phyloP scores from a whole-genome alignment of 2,113 vertebrate species.

The Vulpes ferrilata region DNA sequence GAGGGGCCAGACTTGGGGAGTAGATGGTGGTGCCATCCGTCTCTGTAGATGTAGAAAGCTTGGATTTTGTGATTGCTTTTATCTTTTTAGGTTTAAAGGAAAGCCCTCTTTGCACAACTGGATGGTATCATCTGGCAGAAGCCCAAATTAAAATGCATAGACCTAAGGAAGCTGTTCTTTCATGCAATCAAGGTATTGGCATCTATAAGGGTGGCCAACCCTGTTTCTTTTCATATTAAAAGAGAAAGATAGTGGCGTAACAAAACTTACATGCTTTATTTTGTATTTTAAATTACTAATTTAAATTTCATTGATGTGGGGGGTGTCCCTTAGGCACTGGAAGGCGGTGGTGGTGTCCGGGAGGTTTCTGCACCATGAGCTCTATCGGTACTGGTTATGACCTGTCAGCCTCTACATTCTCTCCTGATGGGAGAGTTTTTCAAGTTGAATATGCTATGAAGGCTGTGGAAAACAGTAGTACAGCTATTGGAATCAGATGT shows the following conservation, averaged over 20 bases:
- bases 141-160: constrained; percentile 93
- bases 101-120: constrained; percentile 86
- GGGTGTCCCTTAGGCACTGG: too few relatives aligned
- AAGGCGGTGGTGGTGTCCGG: too few relatives aligned
- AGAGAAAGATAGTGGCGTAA: neutral
- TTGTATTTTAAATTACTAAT: constrained; percentile 48
- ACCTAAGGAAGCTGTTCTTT: constrained; percentile 87
- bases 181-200: constrained; percentile 91
- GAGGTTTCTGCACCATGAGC: too few relatives aligned
- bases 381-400: constrained; percentile 89
- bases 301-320: constrained; percentile 7
- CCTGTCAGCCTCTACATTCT: constrained; percentile 98
- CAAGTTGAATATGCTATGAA: constrained; percentile 99
- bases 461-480: constrained; percentile 99
- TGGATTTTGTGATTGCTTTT: constrained; percentile 49
- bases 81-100: constrained; percentile 90
- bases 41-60: neutral
- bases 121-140: constrained; percentile 92
- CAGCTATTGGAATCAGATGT: constrained; percentile 97
- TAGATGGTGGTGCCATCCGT: neutral
- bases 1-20: neutral
- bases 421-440: constrained; percentile 98
- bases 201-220: neutral
- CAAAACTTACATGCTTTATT: neutral
- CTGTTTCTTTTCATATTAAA: constrained; percentile 41